Evolutionary conservation across 2,797 vertebrate genomes (phyloP).

Genomic region (Cuculus canorus): DNA sequence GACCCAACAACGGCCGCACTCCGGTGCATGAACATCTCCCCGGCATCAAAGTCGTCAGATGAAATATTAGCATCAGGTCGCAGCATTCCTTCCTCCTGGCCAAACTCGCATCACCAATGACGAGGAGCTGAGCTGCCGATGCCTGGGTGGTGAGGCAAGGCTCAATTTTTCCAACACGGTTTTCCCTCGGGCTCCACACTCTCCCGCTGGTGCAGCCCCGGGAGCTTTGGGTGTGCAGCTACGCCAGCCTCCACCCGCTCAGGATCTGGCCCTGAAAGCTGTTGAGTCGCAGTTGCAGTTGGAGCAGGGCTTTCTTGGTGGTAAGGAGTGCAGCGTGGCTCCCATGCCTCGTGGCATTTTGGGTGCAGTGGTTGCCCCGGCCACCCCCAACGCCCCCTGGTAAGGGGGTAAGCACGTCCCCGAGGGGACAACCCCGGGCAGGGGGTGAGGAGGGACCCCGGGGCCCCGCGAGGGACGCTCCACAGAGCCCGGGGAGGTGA

Average conservation of each 20-base stretch:
- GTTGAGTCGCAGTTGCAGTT: background rate
- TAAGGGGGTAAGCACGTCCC: background rate
- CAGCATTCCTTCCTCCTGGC: constrained; percentile 1
- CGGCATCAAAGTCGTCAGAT: background rate
- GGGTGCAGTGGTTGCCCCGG: background rate
- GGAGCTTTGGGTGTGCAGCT: constrained; percentile 13
- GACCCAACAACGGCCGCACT: background rate
- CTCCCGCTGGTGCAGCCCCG: constrained; percentile 18
- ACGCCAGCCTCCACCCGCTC: background rate
- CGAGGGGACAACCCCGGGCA: background rate
- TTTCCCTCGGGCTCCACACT: constrained; percentile 37
- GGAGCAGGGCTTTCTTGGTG: constrained; percentile 2
- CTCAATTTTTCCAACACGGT: constrained; percentile 44
- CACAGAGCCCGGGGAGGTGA: background rate
- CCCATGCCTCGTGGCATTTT: background rate
- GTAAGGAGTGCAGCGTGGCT: constrained; percentile 19
- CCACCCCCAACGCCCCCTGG: rapidly evolving
- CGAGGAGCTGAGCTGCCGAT: background rate
- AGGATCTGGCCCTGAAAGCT: constrained; percentile 19
- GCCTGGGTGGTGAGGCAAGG: constrained; percentile 58
- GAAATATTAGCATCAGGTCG: constrained; percentile 45
- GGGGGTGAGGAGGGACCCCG: background rate
- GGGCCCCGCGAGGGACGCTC: background rate
- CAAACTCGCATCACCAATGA: background rate
- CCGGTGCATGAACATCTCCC: background rate